These are phyloP conservation scores for Cottoperca gobio DNA, from an alignment of 2,797 vertebrate genomes.

Conservation along the genomic window DNA sequence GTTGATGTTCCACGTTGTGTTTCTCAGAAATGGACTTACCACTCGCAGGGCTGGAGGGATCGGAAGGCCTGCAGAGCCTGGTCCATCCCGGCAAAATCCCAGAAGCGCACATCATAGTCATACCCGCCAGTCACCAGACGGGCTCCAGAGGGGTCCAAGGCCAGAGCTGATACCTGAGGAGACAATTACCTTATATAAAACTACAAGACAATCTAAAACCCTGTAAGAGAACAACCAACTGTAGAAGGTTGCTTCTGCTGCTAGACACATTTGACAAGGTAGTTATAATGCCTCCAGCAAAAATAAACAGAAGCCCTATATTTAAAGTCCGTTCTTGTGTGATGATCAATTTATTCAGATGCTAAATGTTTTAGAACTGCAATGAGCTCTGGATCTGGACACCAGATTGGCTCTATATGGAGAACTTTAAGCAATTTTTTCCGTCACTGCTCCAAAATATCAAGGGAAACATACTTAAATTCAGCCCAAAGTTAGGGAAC, in stretches of 20 bases:
- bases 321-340: conserved; percentile 13
- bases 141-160: conserved; percentile 95
- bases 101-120: conserved; percentile 95
- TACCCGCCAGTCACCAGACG: conserved; percentile 95
- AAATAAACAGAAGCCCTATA: conserved; percentile 25
- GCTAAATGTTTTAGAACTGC: conserved; percentile 5
- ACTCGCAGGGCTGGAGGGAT: conserved; percentile 95
- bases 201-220: neutral
- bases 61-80: conserved; percentile 94
- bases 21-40: conserved; percentile 83
- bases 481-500: neutral
- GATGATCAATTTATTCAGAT: conserved; percentile 7
- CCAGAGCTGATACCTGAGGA: conserved; percentile 84
- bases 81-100: conserved; percentile 99
- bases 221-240: neutral
- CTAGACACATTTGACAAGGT: conserved; percentile 6
- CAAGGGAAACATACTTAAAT: neutral
- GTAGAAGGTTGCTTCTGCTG: neutral
- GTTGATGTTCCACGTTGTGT: conserved; percentile 48
- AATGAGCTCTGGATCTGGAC: conserved; percentile 26
- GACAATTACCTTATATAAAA: conserved; percentile 20
- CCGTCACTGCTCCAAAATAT: neutral
- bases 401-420: neutral
- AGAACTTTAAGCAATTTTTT: neutral
- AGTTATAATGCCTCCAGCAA: neutral